These are phyloP conservation scores for Monochamus saltuarius DNA, from an alignment of 1,140 invertebrate species.

Conservation along the genomic window DNA sequence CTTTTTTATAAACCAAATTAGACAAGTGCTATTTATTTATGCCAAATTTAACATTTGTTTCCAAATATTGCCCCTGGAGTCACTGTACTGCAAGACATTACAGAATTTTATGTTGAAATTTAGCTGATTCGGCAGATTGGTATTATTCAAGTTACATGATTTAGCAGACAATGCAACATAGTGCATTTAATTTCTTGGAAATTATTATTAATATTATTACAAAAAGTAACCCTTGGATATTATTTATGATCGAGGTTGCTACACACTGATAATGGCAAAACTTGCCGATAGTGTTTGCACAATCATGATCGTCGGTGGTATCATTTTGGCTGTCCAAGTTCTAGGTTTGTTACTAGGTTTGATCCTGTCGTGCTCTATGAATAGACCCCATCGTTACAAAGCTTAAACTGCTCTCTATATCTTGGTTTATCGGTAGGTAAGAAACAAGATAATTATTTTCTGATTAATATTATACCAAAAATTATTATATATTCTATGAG, in stretches of 20 bases:
- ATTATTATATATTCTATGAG: conserved; percentile 20
- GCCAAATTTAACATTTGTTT: too few species aligned
- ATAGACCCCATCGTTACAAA: conserved; percentile 67
- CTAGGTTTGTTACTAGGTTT: conserved; percentile 77
- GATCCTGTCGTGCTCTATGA: conserved; percentile 75
- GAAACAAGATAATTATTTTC: conserved; percentile 8
- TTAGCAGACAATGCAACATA: too few species aligned
- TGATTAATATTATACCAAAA: conserved; percentile 12
- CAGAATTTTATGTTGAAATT: too few species aligned
- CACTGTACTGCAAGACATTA: too few species aligned
- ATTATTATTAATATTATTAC: too few species aligned
- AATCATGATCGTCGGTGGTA: conserved; percentile 65
- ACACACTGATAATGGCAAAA: conserved; percentile 64
- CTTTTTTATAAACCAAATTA: too few species aligned
- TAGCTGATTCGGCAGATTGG: too few species aligned
- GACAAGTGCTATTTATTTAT: too few species aligned
- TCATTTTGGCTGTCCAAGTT: conserved; percentile 68
- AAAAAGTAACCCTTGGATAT: conserved; percentile 34
- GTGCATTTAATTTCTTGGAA: too few species aligned
- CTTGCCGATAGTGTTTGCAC: conserved; percentile 63
- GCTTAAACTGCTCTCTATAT: conserved; percentile 56
- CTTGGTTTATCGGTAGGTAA: not conserved
- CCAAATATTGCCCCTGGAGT: too few species aligned
- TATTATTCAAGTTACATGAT: too few species aligned
- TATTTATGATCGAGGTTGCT: conserved; percentile 66